Evolutionary conservation across 2,113 vertebrate species (phyloP).

Genomic region (Tor tambroides): DNA sequence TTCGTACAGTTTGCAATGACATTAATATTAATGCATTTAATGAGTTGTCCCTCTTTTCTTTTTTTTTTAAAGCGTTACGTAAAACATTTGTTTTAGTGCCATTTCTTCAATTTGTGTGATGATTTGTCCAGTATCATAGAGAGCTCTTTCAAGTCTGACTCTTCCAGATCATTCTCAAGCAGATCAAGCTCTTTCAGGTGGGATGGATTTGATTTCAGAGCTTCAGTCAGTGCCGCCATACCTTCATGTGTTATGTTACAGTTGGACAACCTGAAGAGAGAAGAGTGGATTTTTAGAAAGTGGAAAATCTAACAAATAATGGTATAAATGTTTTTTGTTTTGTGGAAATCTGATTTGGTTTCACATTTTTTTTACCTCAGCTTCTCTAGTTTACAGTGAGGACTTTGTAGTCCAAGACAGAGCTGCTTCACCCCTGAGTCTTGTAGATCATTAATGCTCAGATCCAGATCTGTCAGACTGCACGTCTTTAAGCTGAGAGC

Average conservation of each 20-base stretch:
- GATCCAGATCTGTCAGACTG: too few species aligned
- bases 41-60: not conserved
- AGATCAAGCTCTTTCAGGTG: conserved; percentile 16
- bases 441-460: too few species aligned
- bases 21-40: not conserved
- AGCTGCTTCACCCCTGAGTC: too few species aligned
- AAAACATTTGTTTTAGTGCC: not conserved
- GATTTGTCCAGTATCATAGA: not conserved
- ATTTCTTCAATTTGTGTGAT: not conserved
- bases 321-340: not conserved
- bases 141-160: not conserved
- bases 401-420: too few species aligned
- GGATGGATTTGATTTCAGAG: conserved; percentile 17
- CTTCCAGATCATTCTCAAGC: not conserved
- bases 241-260: not conserved
- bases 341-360: not conserved
- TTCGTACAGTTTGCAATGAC: not conserved
- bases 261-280: conserved; percentile 26
- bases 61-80: not conserved
- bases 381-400: too few species aligned
- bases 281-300: not conserved
- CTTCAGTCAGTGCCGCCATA: not conserved
- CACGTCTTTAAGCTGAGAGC: too few species aligned
- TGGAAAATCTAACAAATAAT: not conserved
- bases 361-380: not conserved